Evolutionary conservation across 2,797 vertebrate species (phyloP).

Genomic region (Adelosebastes latens): DNA sequence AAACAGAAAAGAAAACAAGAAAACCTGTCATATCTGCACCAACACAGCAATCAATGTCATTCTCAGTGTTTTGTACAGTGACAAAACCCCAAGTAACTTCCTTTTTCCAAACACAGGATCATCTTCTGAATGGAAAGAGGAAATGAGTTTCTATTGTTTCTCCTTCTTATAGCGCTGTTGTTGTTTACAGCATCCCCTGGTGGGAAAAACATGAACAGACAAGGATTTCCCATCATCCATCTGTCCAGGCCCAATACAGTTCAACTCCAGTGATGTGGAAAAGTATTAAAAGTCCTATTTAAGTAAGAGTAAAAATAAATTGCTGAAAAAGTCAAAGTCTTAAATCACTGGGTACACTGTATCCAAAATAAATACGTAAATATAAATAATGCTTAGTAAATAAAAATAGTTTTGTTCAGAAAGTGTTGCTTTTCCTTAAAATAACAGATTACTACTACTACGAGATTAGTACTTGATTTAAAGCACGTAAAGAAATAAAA

Average conservation of each 20-base stretch:
- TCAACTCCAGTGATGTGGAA: not conserved
- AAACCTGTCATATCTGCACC: not conserved
- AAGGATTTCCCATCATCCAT: not conserved
- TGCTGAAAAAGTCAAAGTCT: not conserved
- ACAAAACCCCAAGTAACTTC: constrained; percentile 5
- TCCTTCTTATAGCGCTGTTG: not conserved
- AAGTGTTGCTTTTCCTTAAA: not conserved
- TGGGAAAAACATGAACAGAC: constrained; percentile 48
- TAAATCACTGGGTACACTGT: not conserved
- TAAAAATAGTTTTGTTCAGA: not conserved
- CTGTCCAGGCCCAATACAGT: not conserved
- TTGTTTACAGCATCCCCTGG: constrained; percentile 72
- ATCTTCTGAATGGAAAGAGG: constrained; percentile 28
- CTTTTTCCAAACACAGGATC: constrained; percentile 13
- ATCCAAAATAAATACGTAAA: not conserved
- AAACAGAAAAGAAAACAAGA: not conserved
- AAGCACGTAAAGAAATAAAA: not conserved
- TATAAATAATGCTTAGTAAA: not conserved
- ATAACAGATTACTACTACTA: not conserved
- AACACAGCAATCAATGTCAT: not conserved
- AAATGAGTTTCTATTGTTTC: constrained; percentile 21
- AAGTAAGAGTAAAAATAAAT: not conserved
- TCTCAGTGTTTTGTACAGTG: not conserved
- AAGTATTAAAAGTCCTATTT: not conserved
- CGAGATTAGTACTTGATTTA: no score